Evolutionary conservation across 2,113 vertebrate genomes (phyloP), one percentile per base, ranked within the genome.

Genomic region (Nipponia nippon): DNA sequence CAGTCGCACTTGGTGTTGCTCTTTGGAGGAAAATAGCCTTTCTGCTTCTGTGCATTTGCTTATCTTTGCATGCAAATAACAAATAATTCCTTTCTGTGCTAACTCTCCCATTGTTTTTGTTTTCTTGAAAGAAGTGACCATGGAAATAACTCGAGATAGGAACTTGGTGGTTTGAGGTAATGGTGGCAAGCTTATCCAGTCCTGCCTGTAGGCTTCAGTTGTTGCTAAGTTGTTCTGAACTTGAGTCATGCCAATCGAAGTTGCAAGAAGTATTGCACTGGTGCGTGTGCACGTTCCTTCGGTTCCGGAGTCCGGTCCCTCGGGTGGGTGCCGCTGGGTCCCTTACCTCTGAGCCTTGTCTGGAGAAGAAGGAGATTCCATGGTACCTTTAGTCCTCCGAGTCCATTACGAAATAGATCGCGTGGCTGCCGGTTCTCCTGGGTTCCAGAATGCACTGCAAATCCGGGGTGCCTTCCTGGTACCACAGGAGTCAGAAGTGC

Each of bases 231-330:
- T 42, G 38, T 66, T 82, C 4, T 0, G 26, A 49, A 22, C 47
- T 58, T 21, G 62, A 63, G 13, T 71, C 5, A 0, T 9, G 34
- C 6, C 2, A 5, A 2, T 10, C 20, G 26, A 25, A 78, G 46
- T 9, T 32, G n/a, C 25, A 38, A 15, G 30, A 19, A 50, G 29
- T 25, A 3, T 17, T 30, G 32, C 58, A 9, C 13, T 47, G 38
- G 22, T n/a, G 10, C 0, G 0, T 8, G 9, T 38, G 32, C 1
- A 0, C 10, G 13, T 61, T 55, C 46, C 49, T 22, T 42, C 13
- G 17, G 22, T 29, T 53, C 13, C 46, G 32, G 71, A 50, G 56
- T 40, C 2, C 0, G 1, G 16, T 34, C 32, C 27, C 25, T 69
- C 1, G 0, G 34, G 8, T 19, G 14, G 46, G 30, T 49, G 59